Conservation (phyloP, 2,888 invertebrate genomes). For the Scaptomyza tumidula region DNA sequence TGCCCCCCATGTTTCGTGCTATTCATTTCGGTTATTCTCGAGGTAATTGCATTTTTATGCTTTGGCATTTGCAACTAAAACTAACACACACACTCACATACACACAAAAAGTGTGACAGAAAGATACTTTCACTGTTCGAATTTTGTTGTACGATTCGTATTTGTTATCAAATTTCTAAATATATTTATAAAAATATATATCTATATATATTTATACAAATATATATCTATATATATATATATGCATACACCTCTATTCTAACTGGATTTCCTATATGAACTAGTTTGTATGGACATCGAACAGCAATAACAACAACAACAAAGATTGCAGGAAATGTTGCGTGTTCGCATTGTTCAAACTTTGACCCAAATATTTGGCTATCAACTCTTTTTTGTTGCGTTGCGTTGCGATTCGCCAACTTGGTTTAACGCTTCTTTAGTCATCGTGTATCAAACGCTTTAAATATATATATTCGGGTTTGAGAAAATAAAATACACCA, state of each 20-base stretch:
- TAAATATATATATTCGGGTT: constrained; percentile 2
- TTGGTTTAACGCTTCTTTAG: background rate
- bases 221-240: background rate
- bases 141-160: constrained; percentile 10
- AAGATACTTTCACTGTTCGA: background rate
- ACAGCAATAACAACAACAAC: background rate
- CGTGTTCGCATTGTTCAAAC: constrained; percentile 58
- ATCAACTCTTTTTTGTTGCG: constrained; percentile 22
- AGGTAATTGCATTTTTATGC: constrained; percentile 79
- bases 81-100: constrained; percentile 1
- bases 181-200: constrained; percentile 21
- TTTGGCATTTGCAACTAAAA: constrained; percentile 33
- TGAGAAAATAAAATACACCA: background rate
- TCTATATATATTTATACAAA: too few species aligned
- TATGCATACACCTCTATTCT: background rate
- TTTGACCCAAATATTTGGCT: constrained; percentile 64
- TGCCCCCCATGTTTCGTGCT: constrained; percentile 25
- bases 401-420: background rate
- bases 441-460: background rate
- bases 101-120: constrained; percentile 39
- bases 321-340: constrained; percentile 39
- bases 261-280: constrained; percentile 16
- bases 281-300: constrained; percentile 6
- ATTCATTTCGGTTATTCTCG: constrained; percentile 58
- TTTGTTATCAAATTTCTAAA: constrained; percentile 21